phyloP scores from a whole-genome alignment of 2,797 vertebrate genomes.

The Oryzias dopingdopingensis region DNA sequence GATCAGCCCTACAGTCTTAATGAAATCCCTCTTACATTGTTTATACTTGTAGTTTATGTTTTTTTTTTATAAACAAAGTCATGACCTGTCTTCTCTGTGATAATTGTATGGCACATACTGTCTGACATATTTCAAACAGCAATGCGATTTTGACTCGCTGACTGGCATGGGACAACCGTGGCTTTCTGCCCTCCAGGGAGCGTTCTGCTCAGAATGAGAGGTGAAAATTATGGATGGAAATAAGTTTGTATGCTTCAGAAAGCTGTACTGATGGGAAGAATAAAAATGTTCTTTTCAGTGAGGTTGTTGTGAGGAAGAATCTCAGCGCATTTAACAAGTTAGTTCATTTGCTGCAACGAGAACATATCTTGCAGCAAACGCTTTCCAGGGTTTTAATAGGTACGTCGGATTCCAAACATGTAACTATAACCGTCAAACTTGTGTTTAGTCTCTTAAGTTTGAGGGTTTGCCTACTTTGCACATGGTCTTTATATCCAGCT shows the following conservation, averaged over 20 bases:
- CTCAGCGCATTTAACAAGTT: conserved; percentile 17
- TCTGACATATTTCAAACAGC: no score
- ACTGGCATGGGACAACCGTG: no score
- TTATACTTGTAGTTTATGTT: no score
- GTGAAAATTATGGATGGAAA: background rate
- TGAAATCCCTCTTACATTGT: no score
- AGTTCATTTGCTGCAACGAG: conserved; percentile 22
- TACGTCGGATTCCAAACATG: conserved; percentile 8
- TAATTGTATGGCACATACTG: no score
- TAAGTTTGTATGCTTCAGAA: conserved; percentile 26
- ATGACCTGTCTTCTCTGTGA: no score
- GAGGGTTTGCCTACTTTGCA: conserved; percentile 14
- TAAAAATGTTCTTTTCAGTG: conserved; percentile 33
- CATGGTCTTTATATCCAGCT: conserved; percentile 12
- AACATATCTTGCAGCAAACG: conserved; percentile 3
- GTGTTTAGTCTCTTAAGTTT: conserved; percentile 11
- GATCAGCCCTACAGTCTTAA: no score
- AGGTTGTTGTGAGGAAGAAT: conserved; percentile 41
- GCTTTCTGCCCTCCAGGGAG: no score
- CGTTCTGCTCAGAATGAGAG: no score
- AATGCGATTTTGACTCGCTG: no score
- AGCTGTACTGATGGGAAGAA: conserved; percentile 18
- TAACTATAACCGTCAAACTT: conserved; percentile 15
- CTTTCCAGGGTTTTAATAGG: conserved; percentile 37
- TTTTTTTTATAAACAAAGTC: no score